Evolutionary conservation across 1,140 invertebrate genomes (phyloP).

Genomic region (Caenorhabditis inopinata): DNA sequence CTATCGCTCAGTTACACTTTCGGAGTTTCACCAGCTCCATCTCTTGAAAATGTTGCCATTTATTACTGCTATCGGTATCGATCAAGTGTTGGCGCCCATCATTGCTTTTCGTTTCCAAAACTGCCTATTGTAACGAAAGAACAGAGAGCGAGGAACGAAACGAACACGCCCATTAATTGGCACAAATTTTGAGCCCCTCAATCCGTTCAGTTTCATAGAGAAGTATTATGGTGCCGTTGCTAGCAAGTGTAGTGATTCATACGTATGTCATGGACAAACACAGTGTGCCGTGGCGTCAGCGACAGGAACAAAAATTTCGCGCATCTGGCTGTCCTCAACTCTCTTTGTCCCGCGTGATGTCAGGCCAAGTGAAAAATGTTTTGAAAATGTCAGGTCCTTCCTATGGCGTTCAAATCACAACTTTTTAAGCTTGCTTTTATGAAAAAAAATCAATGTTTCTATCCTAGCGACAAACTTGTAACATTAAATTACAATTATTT

Average conservation of each 20-base stretch:
- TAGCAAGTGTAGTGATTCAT: background rate
- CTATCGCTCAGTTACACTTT: conserved; percentile 6
- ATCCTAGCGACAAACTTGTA: too few species aligned
- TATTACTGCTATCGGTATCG: background rate
- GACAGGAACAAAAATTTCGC: conserved; percentile 9
- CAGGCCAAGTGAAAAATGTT: background rate
- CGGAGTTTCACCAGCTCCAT: background rate
- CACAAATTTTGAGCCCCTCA: background rate
- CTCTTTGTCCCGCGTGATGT: conserved; percentile 12
- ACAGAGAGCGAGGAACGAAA: background rate
- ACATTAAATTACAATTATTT: too few species aligned
- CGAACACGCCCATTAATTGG: conserved; percentile 8
- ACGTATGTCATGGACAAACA: conserved; percentile 26
- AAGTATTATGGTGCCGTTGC: background rate
- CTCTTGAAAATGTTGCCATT: conserved; percentile 16
- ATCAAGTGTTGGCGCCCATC: background rate
- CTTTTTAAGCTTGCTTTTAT: too few species aligned
- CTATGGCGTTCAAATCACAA: too few species aligned
- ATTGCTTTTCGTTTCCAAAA: background rate
- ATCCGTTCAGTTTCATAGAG: background rate
- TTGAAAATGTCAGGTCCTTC: background rate
- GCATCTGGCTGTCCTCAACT: conserved; percentile 22
- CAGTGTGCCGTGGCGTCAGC: background rate
- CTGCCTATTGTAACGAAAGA: background rate
- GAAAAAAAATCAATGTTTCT: too few species aligned